Base-by-base conservation (phyloP, 2,797 vertebrate genomes). In the Pipistrellus pipistrellus region DNA sequence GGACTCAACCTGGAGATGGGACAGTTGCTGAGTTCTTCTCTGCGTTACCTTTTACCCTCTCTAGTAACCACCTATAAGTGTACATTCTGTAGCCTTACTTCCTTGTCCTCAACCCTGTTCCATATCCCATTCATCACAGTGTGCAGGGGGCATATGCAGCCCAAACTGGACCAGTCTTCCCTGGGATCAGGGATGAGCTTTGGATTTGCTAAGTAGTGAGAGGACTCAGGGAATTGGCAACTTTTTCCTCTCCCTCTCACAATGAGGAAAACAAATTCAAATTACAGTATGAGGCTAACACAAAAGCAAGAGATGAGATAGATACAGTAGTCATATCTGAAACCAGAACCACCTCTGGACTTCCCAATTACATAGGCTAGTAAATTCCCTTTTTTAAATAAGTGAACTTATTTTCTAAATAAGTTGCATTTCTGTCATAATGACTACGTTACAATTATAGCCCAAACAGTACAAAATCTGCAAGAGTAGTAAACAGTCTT, bases 331-430 rank as follows among this genome's bases (percentile, higher is more conserved):
- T 48, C 48, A 30, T 78, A 38, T 77, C 87, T 85, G 41, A 88
- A 95, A 81, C 44, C 55, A 88, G 53, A 23, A 23, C 38, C 41
- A 23, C 76, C 62, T 81, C 62, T 72, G 73, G 17, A 93, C 66
- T 92, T 96, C 32, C 89, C 73, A 57, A 4, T 23, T 75, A 17
- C 2, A 1, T 85, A 69, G 92, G 78, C 76, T 46, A 73, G 23
- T 68, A 64, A 88, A 86, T 62, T 86, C 38, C 86, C 80, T 41
- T 62, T 88, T 92, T 85, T 77, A 44, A 38, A 41, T 78, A 82
- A 80, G 48, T 4, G 64, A 77, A 41, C 38, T 41, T 41, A 41
- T 41, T 41, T 41, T 41, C 7, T 6, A 41, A 41, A 41, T 41
- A 14, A 35, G 32, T 30, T 94, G 8, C 21, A 21, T 82, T 85